A percentile compares a stretch with the other conserved stretches of the same genome.
phyloP scores from a whole-genome alignment of 2,797 vertebrate genomes.

The Chrosomus eos region DNA sequence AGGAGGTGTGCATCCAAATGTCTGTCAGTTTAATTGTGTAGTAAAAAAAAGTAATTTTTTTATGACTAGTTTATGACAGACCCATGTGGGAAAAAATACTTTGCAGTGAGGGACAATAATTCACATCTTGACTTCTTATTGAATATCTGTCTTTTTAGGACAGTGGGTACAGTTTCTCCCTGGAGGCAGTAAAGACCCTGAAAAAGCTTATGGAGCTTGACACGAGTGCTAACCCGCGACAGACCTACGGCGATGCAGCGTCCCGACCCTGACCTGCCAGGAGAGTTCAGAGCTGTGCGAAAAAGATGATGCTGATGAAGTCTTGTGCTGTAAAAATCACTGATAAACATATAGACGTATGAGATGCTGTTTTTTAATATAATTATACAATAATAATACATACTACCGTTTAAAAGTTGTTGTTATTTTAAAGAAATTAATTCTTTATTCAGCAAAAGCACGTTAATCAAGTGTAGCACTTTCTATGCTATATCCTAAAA shows the following conservation, averaged over 20 bases:
- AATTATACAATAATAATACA: constrained; percentile 9
- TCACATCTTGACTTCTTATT: background rate
- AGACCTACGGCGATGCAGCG: constrained; percentile 12
- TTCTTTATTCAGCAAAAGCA: background rate
- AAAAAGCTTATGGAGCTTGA: constrained; percentile 66
- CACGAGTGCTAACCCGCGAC: constrained; percentile 25
- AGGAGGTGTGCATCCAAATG: background rate
- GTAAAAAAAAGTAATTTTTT: constrained; percentile 14
- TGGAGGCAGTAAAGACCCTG: constrained; percentile 74
- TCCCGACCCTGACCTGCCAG: constrained; percentile 67
- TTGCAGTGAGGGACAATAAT: background rate
- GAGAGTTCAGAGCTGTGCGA: constrained; percentile 68
- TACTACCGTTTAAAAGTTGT: background rate
- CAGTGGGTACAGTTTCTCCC: constrained; percentile 68
- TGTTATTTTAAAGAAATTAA: background rate
- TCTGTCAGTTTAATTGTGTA: constrained; percentile 1
- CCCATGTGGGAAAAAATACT: background rate
- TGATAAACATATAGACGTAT: background rate
- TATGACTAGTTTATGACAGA: constrained; percentile 6
- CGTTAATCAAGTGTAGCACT: background rate
- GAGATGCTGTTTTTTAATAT: background rate
- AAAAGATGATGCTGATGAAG: constrained; percentile 27
- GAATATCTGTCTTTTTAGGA: constrained; percentile 60
- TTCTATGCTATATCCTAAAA: background rate
- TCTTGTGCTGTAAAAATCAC: constrained; percentile 44